Base-by-base conservation (phyloP, 2,888 invertebrate genomes). In the Ecliptopera silaceata region DNA sequence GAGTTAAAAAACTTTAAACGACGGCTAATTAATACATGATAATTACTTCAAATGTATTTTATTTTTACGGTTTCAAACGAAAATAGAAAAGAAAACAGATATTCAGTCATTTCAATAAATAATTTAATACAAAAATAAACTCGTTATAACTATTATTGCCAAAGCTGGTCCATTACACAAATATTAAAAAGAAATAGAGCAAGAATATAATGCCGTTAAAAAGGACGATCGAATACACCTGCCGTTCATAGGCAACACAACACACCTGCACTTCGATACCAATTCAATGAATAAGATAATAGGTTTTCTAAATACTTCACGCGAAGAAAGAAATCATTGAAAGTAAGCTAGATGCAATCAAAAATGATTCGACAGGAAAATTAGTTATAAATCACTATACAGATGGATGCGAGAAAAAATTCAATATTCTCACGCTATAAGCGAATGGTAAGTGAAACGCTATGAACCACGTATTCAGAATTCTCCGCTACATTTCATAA, bases 401-500 rank as follows among this genome's bases (percentile, higher is more conserved):
- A 18, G 36, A 53, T 42, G 55, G 45, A 32, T 8, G 36, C 50
- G 26, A 42, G 51, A 36, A 58, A 50, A 49, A 43, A 53, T 42
- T 38, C 63, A 69, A 70, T 68, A 73, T 72, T 75, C 72, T 75
- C 65, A 67, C 69, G 68, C 66, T 52, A 61, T 68, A 73, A 62
- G 38, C 42, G 57, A 52, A 52, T 48, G 47, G 44, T 6, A 22
- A 31, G 46, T 53, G 49, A 46, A 54, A 50, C 54, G 54, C 32
- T 50, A 43, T 43, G 41, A 52, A 72, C 11, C 18, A 69, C 64
- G 70, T 73, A 73, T 75, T 69, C 66, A 63, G 68, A 68, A 71
- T 76, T 72, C 68, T 66, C 71, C 72, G 74, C 69, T 71, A 72
- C 80, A 80, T 79, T 79, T 82, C 77, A 80, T 79, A 80, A 80